Base-by-base conservation (phyloP, 2,888 invertebrate genomes). In the Eumacrocentrus americanus region DNA sequence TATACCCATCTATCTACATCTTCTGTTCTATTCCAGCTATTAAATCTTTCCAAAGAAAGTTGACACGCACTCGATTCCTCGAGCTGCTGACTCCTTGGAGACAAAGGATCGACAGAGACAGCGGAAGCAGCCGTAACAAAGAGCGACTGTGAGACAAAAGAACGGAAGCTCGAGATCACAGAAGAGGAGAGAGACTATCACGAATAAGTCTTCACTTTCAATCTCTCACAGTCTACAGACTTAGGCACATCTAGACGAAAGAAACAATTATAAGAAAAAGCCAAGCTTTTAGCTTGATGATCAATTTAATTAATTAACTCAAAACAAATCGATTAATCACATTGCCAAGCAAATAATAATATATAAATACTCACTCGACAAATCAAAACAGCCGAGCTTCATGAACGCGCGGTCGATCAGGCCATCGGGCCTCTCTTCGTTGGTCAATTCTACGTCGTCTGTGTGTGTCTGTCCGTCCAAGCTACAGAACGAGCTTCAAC, bases 381-480 rank as follows among this genome's bases (percentile, higher is more conserved):
- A 78, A 72, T 74, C 76, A 73, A 74, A 77, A 70, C 75, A 78
- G 78, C 72, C 74, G 74, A 77, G 77, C 76, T 74, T 78, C 79
- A 79, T 79, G 74, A 74, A 77, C 72, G 70, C 70, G 51, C 47
- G 59, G 62, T 70, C 68, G 67, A 69, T 73, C 72, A 71, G 70
- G 71, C 67, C 74, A 74, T 74, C 64, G 67, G 70, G 62, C 68
- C 18, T 40, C 25, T n/a, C n/a, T 50, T 16, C 16, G 14, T 12
- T 35, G 9, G 14, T 50, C 34, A 50, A 50, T 50, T 34, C 11
- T 50, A 50, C 25, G 34, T n/a, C n/a, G n/a, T n/a, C n/a, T n/a
- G n/a, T n/a, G n/a, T 29, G 29, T 29, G 4, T 29, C 29, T 29
- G 9, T 29, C n/a, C 5, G 29, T 9, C 29, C 29, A 56, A 44